phyloP scores from a whole-genome alignment of 1,140 invertebrate genomes.

The Centruroides vittatus region DNA sequence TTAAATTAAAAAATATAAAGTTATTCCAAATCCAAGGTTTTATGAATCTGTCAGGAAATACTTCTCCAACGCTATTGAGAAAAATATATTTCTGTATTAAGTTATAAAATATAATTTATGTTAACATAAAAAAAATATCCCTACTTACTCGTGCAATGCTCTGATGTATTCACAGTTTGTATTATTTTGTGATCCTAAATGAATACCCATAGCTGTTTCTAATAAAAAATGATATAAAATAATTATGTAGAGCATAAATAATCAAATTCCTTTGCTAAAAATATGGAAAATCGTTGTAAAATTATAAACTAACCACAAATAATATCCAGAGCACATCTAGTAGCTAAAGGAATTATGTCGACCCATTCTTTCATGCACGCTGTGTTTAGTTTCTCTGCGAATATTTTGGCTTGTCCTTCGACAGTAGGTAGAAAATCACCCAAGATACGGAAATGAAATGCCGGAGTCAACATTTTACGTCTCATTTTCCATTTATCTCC shows the following conservation, averaged over 20 bases:
- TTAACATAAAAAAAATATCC: no score
- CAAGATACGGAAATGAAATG: constrained; percentile 39
- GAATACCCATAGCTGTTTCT: constrained; percentile 73
- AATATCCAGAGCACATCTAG: constrained; percentile 14
- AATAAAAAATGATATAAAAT: constrained; percentile 23
- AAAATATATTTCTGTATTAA: background rate
- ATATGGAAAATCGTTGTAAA: background rate
- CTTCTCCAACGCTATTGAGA: constrained; percentile 28
- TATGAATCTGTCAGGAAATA: constrained; percentile 50
- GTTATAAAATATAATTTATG: no score
- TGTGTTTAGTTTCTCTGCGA: constrained; percentile 43
- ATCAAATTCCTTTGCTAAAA: no score
- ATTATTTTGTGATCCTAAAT: constrained; percentile 50
- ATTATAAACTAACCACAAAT: constrained; percentile 16
- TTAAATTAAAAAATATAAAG: no score
- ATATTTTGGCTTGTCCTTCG: constrained; percentile 36
- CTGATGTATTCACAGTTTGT: constrained; percentile 55
- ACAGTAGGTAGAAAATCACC: constrained; percentile 37
- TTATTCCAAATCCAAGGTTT: constrained; percentile 44
- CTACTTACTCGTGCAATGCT: constrained; percentile 41
- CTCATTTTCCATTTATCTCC: constrained; percentile 36
- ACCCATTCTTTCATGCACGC: constrained; percentile 13
- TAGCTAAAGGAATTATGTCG: constrained; percentile 13
- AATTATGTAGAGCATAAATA: no score
- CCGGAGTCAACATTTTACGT: constrained; percentile 35